Base-by-base conservation (phyloP, 2,797 vertebrate species). In the Mus spretus region DNA sequence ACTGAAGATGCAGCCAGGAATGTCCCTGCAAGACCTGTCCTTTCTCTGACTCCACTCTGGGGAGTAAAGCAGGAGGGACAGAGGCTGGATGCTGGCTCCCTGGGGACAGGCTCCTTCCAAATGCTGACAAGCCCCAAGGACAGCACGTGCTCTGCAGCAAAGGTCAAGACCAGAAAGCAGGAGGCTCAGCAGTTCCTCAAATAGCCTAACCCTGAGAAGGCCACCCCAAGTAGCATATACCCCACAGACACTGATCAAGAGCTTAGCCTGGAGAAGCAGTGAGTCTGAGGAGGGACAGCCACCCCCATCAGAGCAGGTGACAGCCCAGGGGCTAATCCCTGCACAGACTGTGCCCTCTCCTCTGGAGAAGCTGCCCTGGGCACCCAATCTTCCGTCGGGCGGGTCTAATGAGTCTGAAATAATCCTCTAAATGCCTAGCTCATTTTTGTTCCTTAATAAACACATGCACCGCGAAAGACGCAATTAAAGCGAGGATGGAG, bases 91-190 rank as follows among this genome's bases (percentile, higher is more conserved):
- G 1, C 70, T 74, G 75, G 86, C 47, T 96, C 82, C 81, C 80
- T 11, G 3, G 93, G 82, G 96, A 91, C 57, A 1, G 53, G 77
- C 31, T 90, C 79, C 78, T 86, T 94, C 96, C 83, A 95, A 87
- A 90, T 53, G 91, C 83, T 1, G 28, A 63, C 79, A 37, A 91
- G 83, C 72, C 87, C 83, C 12, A 37, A 67, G 85, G 63, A 89
- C 0, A 0, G 78, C 83, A 93, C 0, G 3, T 67, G 67, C 85
- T 97, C 89, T 96, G 90, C 20, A 85, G 92, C 40, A 94, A 97
- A 98, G 95, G 96, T 97, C 93, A 95, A n/a, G 92, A 61, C 61
- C 90, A 79, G 96, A 92, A 95, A 96, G 88, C 22, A 79, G 70
- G 91, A 97, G 79, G 83, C 93, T 91, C 87, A 91, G 91, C 93